These are phyloP conservation scores for Eurypyga helias DNA, from an alignment of 2,113 vertebrate genomes.

Conservation along the genomic window DNA sequence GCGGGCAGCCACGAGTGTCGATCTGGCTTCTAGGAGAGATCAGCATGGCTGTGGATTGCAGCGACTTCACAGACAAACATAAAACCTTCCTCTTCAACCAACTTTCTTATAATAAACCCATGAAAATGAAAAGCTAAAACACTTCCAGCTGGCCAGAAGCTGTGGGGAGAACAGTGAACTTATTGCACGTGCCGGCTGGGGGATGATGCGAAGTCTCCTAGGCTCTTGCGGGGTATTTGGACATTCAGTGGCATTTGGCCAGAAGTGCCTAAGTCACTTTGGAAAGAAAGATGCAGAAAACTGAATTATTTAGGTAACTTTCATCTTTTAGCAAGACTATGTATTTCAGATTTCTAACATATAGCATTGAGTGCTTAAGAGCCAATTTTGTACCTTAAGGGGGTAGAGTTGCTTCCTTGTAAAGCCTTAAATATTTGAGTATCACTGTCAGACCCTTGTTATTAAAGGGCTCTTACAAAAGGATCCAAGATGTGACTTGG, in stretches of 20 bases:
- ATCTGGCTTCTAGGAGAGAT: conserved; percentile 6
- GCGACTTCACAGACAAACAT: not conserved
- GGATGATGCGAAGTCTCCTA: not conserved
- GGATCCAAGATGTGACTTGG: not conserved
- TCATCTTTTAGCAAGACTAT: not conserved
- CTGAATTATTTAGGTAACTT: not conserved
- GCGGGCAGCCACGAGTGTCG: not conserved
- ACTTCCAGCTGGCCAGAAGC: not conserved
- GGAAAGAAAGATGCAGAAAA: not conserved
- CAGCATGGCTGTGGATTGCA: not conserved
- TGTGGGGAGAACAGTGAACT: not conserved
- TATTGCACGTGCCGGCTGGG: not conserved
- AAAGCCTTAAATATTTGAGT: not conserved
- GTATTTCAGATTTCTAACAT: not conserved
- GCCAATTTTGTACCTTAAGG: not conserved
- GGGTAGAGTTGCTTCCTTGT: not conserved
- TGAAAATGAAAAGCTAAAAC: not conserved
- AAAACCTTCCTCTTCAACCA: not conserved
- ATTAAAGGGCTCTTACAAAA: not conserved
- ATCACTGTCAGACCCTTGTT: not conserved
- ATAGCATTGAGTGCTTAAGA: fast-evolving
- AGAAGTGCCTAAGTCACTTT: not conserved
- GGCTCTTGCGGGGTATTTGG: not conserved
- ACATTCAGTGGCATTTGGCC: not conserved
- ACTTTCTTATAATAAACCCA: not conserved